Conservation (phyloP, 2,113 vertebrate genomes). For the Lophius piscatorius region DNA sequence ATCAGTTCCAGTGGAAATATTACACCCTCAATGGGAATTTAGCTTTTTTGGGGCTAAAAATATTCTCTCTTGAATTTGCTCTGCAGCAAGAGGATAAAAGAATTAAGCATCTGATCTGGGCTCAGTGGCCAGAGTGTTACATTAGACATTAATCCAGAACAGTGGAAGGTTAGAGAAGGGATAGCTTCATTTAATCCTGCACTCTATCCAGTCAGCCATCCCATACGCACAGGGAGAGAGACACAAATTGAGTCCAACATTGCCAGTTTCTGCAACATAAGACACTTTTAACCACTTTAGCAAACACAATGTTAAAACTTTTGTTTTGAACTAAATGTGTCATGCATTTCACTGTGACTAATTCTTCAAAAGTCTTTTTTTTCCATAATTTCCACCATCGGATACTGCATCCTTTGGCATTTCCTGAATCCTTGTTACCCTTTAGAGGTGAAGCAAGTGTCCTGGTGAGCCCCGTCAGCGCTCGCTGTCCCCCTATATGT, state of each 20-base stretch:
- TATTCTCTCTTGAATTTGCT: conserved; percentile 64
- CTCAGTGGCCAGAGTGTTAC: conserved; percentile 78
- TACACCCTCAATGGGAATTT: conserved; percentile 52
- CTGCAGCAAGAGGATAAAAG: conserved; percentile 68
- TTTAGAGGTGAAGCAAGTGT: conserved; percentile 39
- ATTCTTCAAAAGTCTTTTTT: too few relatives aligned
- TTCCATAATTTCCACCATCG: background rate
- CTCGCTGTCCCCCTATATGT: conserved; percentile 66
- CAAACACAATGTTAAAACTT: too few relatives aligned
- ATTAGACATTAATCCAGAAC: conserved; percentile 81
- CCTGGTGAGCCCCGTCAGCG: conserved; percentile 41
- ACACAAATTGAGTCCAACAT: background rate
- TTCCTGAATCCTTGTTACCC: conserved; percentile 32
- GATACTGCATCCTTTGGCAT: conserved; percentile 12
- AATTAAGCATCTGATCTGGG: conserved; percentile 78
- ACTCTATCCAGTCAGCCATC: conserved; percentile 28
- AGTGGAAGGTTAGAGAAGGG: conserved; percentile 63
- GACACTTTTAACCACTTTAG: too few relatives aligned
- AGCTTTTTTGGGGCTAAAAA: conserved; percentile 55
- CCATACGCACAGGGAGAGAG: conserved; percentile 5
- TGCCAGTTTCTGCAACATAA: background rate
- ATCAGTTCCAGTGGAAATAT: conserved; percentile 40
- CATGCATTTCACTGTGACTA: background rate
- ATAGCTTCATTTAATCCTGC: conserved; percentile 74
- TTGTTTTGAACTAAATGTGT: conserved; percentile 4